Evolutionary conservation across 2,888 invertebrate species (phyloP).

Genomic region (Chrysotoxum bicinctum): DNA sequence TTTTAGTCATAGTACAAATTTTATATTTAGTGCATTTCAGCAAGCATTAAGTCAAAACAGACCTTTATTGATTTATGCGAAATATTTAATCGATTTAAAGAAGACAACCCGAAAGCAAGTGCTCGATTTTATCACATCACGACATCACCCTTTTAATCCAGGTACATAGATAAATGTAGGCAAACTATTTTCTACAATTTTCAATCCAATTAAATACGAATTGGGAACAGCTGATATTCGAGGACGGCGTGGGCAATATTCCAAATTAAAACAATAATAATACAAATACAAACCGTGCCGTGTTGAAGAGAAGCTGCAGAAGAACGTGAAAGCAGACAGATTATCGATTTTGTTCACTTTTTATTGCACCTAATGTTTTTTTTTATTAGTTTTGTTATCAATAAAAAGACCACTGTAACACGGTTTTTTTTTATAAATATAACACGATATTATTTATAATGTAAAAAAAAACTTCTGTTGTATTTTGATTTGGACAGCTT

Average conservation of each 20-base stretch:
- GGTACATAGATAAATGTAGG: background rate
- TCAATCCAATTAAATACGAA: conserved; percentile 64
- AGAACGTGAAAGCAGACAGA: conserved; percentile 3
- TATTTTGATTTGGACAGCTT: conserved; percentile 25
- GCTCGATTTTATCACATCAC: background rate
- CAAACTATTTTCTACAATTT: conserved; percentile 12
- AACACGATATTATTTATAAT: background rate
- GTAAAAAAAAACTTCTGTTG: background rate
- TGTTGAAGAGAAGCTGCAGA: background rate
- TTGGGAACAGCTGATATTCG: conserved; percentile 58
- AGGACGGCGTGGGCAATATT: background rate
- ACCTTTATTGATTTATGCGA: conserved; percentile 40
- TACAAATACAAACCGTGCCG: conserved; percentile 56
- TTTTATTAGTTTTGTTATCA: background rate
- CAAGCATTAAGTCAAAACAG: background rate
- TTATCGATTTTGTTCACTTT: conserved; percentile 58
- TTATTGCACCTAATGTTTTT: background rate
- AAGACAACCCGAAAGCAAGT: background rate
- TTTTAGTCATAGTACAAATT: background rate
- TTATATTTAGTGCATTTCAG: background rate
- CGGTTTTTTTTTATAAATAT: background rate
- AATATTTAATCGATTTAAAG: conserved; percentile 52
- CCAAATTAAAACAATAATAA: conserved; percentile 36
- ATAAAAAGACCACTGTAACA: background rate
- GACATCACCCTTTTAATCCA: background rate